Base-by-base conservation (phyloP, 2,888 invertebrate species). In the Gastracanthus pulcherrimus region DNA sequence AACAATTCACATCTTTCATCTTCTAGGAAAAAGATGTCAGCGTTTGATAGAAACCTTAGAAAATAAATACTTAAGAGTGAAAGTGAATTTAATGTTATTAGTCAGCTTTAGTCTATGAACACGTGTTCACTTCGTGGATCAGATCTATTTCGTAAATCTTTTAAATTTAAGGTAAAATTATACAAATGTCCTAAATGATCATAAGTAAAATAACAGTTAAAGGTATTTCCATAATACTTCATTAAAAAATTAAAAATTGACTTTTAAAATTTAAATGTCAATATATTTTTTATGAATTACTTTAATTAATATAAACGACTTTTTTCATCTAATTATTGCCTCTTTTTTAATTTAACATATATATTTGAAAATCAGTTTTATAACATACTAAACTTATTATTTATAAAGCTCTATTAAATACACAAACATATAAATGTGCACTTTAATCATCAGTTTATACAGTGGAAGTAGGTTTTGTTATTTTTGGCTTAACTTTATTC, bases 381-480 rank as follows among this genome's bases (percentile, higher is more conserved):
- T 38, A 38, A 6, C 19, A 9, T n/a, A n/a, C n/a, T n/a, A n/a
- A n/a, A n/a, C n/a, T n/a, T n/a, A n/a, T n/a, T 2, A 41, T 45
- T 45, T 45, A 45, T 31, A 29, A 31, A 51, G 31, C 9, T 9
- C 31, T 13, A 19, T 26, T 55, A 36, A 51, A 55, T 23, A 51
- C 51, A 36, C 26, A 16, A n/a, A 55, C 19, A 55, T 7, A 31
- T 62, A 45, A 72, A 60, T 45, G 9, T 11, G 13, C 29, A 31
- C 45, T 62, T 72, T 31, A 60, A 60, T 72, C n/a, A 72, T 60
- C 41, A 11, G 55, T 51, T 66, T 26, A 23, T 51, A 23, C 16
- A 66, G 4, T 66, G n/a, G 6, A 66, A 64, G 74, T 36, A 26
- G 51, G 26, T 64, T 51, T 51, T 66, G 51, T 75, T 75, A 64